Percentiles rank a stretch among this genome's conserved stretches.
phyloP scores from a whole-genome alignment of 2,797 vertebrate genomes.

The Leuciscus waleckii region DNA sequence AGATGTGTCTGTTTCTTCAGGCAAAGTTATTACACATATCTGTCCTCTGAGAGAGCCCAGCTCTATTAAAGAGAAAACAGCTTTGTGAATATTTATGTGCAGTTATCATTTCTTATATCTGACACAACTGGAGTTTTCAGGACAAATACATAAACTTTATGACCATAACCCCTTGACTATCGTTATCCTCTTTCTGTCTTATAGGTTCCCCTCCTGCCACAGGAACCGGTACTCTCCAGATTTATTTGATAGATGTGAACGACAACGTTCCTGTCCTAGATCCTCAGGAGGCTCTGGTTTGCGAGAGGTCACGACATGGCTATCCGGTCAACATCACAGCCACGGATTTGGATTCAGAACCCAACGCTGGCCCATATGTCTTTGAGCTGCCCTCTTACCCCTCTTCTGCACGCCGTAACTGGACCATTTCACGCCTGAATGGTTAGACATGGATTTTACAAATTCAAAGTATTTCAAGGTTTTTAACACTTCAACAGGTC shows the following conservation, averaged over 20 bases:
- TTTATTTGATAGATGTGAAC: slow-evolving; percentile 96
- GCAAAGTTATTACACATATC: slow-evolving; percentile 52
- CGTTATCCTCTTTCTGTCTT: slow-evolving; percentile 41
- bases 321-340: slow-evolving; percentile 94
- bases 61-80: slow-evolving; percentile 62
- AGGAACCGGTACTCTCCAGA: slow-evolving; percentile 94
- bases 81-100: slow-evolving; percentile 63
- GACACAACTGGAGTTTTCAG: slow-evolving; percentile 60
- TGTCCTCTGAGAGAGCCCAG: slow-evolving; percentile 48
- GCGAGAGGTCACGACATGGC: slow-evolving; percentile 85
- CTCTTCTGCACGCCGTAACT: slow-evolving; percentile 88
- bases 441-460: slow-evolving; percentile 76
- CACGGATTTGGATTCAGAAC: slow-evolving; percentile 89
- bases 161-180: slow-evolving; percentile 47
- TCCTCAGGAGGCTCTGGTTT: slow-evolving; percentile 92
- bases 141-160: slow-evolving; percentile 51
- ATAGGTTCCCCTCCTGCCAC: slow-evolving; percentile 92
- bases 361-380: slow-evolving; percentile 93
- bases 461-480: neutral
- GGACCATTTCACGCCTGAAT: slow-evolving; percentile 92
- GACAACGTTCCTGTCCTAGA: slow-evolving; percentile 94
- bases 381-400: slow-evolving; percentile 93
- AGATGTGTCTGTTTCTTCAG: slow-evolving; percentile 56
- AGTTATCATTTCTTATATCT: slow-evolving; percentile 61
- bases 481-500: neutral